A percentile compares a stretch with the other conserved stretches of the same genome.
These are phyloP conservation scores for Drosophila arawakana DNA, from an alignment of 1,140 invertebrate species.

Conservation along the genomic window DNA sequence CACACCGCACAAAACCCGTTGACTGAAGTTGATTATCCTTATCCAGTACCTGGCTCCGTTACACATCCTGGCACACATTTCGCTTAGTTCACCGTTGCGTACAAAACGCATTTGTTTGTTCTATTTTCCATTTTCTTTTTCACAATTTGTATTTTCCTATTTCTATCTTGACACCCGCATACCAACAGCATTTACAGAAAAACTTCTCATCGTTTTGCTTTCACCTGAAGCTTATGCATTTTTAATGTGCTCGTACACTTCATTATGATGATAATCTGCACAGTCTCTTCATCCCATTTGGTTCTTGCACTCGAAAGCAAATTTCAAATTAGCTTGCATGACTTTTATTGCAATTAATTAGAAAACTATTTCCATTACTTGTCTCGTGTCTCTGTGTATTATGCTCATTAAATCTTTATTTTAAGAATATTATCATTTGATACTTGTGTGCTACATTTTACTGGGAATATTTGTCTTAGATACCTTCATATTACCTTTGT, in stretches of 20 bases:
- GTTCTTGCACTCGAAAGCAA: neutral
- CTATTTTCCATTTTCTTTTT: constrained; percentile 30
- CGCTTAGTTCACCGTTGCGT: constrained; percentile 18
- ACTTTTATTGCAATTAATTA: no score
- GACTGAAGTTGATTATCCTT: constrained; percentile 73
- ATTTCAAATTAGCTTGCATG: constrained; percentile 17
- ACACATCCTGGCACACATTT: constrained; percentile 40
- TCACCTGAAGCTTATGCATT: constrained; percentile 13
- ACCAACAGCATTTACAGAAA: constrained; percentile 5
- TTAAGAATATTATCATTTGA: no score
- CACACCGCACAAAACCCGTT: constrained; percentile 42
- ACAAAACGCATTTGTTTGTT: constrained; percentile 56
- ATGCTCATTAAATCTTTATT: no score
- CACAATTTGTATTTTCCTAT: constrained; percentile 15
- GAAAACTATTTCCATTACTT: no score
- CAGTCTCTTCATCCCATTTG: constrained; percentile 5
- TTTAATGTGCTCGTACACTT: constrained; percentile 8
- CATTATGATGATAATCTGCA: constrained; percentile 38
- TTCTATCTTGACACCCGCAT: constrained; percentile 24
- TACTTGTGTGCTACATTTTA: no score
- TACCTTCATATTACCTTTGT: no score
- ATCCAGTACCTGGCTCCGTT: constrained; percentile 47
- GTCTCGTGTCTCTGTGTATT: no score
- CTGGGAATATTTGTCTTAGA: no score
- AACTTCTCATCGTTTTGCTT: constrained; percentile 3